These are phyloP conservation scores for Ruditapes philippinarum DNA, from an alignment of 1,140 invertebrate genomes.

Conservation along the genomic window DNA sequence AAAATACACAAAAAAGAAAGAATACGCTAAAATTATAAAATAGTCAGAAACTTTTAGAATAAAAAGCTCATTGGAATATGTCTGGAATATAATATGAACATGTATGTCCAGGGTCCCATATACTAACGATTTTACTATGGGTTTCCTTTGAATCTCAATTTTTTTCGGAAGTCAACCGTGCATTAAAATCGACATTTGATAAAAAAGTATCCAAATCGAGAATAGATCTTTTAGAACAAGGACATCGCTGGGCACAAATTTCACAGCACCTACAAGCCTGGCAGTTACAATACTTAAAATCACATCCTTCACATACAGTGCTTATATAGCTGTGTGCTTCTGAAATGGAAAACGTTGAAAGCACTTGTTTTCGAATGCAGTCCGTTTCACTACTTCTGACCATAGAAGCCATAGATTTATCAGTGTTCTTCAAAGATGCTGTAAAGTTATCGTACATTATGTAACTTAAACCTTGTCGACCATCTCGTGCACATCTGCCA, in stretches of 20 bases:
- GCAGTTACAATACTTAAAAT: not conserved
- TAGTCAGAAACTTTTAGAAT: too few species aligned
- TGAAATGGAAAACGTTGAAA: not conserved
- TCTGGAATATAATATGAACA: not conserved
- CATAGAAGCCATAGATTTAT: not conserved
- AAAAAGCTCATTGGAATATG: too few species aligned
- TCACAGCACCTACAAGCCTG: conserved; percentile 4
- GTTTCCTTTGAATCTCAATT: not conserved
- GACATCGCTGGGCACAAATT: not conserved
- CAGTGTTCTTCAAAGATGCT: not conserved
- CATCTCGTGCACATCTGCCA: conserved; percentile 44
- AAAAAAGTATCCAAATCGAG: not conserved
- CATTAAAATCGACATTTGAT: not conserved
- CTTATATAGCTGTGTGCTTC: too few species aligned
- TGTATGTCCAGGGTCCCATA: not conserved
- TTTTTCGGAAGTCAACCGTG: not conserved
- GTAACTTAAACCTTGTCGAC: not conserved
- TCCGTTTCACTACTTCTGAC: not conserved
- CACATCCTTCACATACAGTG: not conserved
- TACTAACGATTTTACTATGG: not conserved
- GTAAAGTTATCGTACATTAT: conserved; percentile 47
- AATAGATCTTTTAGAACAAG: not conserved
- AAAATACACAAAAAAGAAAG: too few species aligned
- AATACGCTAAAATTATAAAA: too few species aligned
- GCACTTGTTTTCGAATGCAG: conserved; percentile 7